Base-by-base conservation (phyloP, 2,113 vertebrate genomes). In the Pholis gunnellus region DNA sequence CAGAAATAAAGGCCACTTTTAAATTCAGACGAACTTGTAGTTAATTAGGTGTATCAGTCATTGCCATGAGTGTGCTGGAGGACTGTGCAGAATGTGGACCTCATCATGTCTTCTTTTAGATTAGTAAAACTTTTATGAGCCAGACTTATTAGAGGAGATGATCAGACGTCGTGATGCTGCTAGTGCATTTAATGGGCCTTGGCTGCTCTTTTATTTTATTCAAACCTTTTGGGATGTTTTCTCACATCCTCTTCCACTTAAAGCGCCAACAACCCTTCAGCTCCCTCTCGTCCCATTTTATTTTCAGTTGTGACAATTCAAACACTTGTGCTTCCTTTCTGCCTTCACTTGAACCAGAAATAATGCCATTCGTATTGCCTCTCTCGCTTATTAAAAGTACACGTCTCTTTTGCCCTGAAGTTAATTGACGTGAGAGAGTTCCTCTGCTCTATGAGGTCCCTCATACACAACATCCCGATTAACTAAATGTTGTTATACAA, bases 51-150 rank as follows among this genome's bases (percentile, higher is more conserved):
- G 11, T 18, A 79, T 91, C 40, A 34, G 22, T 87, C 86, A 74
- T 27, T 80, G 82, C 48, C 69, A 68, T 22, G 31, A 72, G 34
- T 63, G 38, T 64, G 64, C 75, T 75, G 38, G 10, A 79, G 52
- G 75, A 73, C 67, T 50, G 52, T 6, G 17, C 42, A 0, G 34
- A 68, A 46, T 86, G 20, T 80, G 73, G 66, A 71, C 57, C 36
- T 84, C 69, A 84, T 69, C 56, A 74, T 68, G 59, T 73, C 13
- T 57, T 67, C 50, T 85, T 79, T 75, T 81, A 81, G 79, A 63
- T 67, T 38, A 65, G 18, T 84, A 38, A 87, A 78, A 82, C 29
- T 82, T 89, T 88, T 84, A 85, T 88, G 70, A 84, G 27, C 50
- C 56, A 83, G 67, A 71, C 9, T 15, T 65, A 60, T 82, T 68